phyloP scores from a whole-genome alignment of 2,888 invertebrate genomes.

The Drosophila mimica region DNA sequence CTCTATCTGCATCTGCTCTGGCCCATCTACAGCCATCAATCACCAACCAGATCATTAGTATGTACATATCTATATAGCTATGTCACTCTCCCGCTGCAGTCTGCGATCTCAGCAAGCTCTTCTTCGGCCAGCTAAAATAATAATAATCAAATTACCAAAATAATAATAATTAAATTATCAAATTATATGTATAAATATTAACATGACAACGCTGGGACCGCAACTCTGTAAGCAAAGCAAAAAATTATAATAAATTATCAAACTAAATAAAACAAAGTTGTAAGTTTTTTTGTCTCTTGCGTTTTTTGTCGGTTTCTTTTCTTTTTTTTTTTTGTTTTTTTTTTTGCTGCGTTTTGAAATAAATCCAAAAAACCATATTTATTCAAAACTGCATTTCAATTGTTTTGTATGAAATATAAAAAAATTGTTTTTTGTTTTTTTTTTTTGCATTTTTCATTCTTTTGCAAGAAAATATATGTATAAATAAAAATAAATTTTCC shows the following conservation, averaged over 20 bases:
- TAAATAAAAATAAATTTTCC: constrained; percentile 59
- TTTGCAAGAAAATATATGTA: constrained; percentile 48
- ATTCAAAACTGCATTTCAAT: constrained; percentile 81
- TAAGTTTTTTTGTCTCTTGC: constrained; percentile 57
- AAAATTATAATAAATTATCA: constrained; percentile 5
- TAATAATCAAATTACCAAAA: background rate
- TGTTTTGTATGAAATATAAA: constrained; percentile 50
- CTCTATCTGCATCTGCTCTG: background rate
- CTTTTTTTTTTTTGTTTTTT: constrained; percentile 42
- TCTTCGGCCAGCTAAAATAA: background rate
- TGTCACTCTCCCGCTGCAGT: background rate
- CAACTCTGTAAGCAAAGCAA: background rate
- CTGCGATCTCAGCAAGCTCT: constrained; percentile 21
- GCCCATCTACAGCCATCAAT: background rate
- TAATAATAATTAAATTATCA: background rate
- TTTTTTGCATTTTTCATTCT: constrained; percentile 48
- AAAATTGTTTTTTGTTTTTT: constrained; percentile 50
- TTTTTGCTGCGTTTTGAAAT: constrained; percentile 82
- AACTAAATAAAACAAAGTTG: constrained; percentile 63
- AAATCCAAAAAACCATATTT: constrained; percentile 84
- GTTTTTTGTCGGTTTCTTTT: constrained; percentile 55
- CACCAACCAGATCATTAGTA: background rate
- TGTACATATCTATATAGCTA: background rate
- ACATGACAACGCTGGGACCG: background rate
- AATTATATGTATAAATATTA: constrained; percentile 3